Percentiles rank a stretch among this genome's conserved stretches.
Evolutionary conservation across 1,140 invertebrate species (phyloP).

Genomic region (Leptestheria dahalacensis): DNA sequence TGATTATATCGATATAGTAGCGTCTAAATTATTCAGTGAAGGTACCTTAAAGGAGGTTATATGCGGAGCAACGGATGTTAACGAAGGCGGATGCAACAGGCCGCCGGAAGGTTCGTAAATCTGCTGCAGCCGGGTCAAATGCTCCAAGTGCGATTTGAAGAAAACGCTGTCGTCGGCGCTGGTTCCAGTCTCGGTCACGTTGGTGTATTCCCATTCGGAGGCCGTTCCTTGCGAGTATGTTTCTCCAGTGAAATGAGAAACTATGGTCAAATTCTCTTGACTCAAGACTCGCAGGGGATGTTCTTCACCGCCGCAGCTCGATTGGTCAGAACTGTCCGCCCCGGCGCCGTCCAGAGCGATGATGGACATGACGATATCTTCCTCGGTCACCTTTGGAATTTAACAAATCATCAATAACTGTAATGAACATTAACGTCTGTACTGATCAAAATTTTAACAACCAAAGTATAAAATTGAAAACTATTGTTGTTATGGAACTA

Average conservation of each 20-base stretch:
- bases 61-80: background rate
- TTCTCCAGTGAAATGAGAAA: slow-evolving; percentile 56
- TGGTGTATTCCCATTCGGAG: slow-evolving; percentile 18
- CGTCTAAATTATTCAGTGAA: too few relatives aligned
- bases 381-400: slow-evolving; percentile 53
- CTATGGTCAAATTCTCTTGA: slow-evolving; percentile 74
- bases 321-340: slow-evolving; percentile 12
- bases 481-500: too few relatives aligned
- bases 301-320: slow-evolving; percentile 30
- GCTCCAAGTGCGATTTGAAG: slow-evolving; percentile 39
- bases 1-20: too few relatives aligned
- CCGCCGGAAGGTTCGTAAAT: slow-evolving; percentile 34
- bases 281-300: slow-evolving; percentile 74
- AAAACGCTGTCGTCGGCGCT: slow-evolving; percentile 9
- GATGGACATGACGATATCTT: slow-evolving; percentile 77
- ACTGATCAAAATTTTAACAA: too few relatives aligned
- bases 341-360: slow-evolving; percentile 27
- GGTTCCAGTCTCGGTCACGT: slow-evolving; percentile 1
- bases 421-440: too few relatives aligned
- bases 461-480: too few relatives aligned
- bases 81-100: slow-evolving; percentile 31
- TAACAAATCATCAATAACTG: background rate
- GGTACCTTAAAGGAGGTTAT: background rate
- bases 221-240: slow-evolving; percentile 16
- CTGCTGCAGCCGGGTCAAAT: slow-evolving; percentile 47